Evolutionary conservation across 2,797 vertebrate species (phyloP).

Genomic region (Coendou prehensilis): DNA sequence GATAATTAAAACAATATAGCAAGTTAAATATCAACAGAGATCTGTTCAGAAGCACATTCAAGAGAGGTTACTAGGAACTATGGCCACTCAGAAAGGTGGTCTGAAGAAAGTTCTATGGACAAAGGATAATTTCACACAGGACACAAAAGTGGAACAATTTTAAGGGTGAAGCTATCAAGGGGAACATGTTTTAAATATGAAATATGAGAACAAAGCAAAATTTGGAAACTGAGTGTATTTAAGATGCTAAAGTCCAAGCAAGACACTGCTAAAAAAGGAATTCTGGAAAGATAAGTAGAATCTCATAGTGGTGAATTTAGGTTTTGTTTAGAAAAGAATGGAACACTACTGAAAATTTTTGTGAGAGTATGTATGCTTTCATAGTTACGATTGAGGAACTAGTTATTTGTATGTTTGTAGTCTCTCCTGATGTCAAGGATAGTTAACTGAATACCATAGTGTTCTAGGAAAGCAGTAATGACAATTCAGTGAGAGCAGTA

Average conservation of each 20-base stretch:
- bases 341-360: background rate
- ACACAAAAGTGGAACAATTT: background rate
- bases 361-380: background rate
- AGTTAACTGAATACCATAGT: rapidly evolving
- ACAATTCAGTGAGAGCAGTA: rapidly evolving
- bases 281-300: background rate
- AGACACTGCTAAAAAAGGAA: background rate
- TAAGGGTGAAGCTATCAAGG: background rate
- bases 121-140: background rate
- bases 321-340: background rate
- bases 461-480: background rate
- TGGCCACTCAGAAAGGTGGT: background rate
- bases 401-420: background rate
- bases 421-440: background rate
- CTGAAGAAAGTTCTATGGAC: background rate
- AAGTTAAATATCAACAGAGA: background rate
- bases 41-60: too few species aligned
- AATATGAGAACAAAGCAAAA: background rate
- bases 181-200: background rate
- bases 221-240: background rate
- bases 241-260: background rate
- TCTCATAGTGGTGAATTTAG: background rate
- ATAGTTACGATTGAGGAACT: background rate
- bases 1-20: background rate
- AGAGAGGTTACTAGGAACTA: background rate